Conservation (phyloP, 2,797 vertebrate species). For the Cebuella pygmaea region DNA sequence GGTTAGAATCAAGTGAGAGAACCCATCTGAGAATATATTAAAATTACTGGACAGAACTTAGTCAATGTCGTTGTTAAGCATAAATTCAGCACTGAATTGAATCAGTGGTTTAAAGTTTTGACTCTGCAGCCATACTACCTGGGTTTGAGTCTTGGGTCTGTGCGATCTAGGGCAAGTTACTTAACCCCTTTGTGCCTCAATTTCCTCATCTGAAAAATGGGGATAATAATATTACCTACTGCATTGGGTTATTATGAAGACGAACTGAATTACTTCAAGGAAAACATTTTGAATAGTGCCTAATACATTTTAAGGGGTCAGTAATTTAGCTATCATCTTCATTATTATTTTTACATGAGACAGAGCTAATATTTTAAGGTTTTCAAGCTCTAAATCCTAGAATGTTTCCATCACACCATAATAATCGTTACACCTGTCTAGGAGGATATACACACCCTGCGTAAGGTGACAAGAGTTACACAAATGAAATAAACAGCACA, state of each 20-base stretch:
- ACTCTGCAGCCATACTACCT: neutral
- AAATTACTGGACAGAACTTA: neutral
- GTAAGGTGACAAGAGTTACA: neutral
- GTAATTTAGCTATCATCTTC: neutral
- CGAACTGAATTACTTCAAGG: neutral
- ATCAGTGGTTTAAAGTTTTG: neutral
- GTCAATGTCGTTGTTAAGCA: neutral
- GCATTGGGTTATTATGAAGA: neutral
- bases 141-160: neutral
- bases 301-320: neutral
- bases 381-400: neutral
- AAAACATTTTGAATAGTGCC: neutral
- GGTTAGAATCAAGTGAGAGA: slow-evolving; percentile 3
- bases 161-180: neutral
- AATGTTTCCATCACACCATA: neutral
- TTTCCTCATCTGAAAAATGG: neutral
- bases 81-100: neutral
- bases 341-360: neutral
- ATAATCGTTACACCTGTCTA: neutral
- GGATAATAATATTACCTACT: neutral
- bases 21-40: slow-evolving; percentile 5
- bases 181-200: neutral
- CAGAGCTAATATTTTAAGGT: slow-evolving; percentile 21
- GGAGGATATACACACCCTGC: neutral
- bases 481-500: neutral